Conservation (phyloP, 2,113 vertebrate genomes). For the Muscicapa adusta region DNA sequence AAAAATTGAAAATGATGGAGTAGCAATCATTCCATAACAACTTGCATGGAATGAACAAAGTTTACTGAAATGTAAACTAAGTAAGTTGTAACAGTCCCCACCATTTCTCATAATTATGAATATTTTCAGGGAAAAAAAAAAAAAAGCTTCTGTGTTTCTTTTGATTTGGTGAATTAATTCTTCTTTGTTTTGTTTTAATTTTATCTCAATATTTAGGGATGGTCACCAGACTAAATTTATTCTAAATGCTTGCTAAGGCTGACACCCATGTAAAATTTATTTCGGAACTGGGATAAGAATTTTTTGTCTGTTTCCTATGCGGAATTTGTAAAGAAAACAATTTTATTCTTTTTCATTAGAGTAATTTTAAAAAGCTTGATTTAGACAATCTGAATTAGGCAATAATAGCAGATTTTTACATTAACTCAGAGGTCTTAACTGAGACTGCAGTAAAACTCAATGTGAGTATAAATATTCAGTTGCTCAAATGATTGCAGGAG, state of each 20-base stretch:
- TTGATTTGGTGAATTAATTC: background rate
- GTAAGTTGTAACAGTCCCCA: background rate
- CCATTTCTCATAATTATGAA: background rate
- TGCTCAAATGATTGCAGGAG: background rate
- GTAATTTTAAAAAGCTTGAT: background rate
- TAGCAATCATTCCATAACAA: background rate
- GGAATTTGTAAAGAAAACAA: background rate
- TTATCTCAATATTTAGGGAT: background rate
- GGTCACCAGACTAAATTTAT: background rate
- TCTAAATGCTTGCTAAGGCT: background rate
- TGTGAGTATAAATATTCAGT: background rate
- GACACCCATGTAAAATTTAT: background rate
- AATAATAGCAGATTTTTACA: background rate
- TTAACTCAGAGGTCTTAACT: background rate
- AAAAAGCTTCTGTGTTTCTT: accelerated
- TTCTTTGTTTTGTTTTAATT: background rate
- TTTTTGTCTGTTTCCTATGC: background rate
- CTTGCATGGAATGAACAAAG: background rate
- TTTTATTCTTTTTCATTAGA: background rate
- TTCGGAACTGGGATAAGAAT: background rate
- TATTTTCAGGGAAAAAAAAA: background rate
- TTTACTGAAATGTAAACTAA: background rate
- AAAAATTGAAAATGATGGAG: background rate
- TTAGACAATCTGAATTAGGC: background rate
- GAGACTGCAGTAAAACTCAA: background rate